A percentile compares a stretch with the other conserved stretches of the same genome.
Evolutionary conservation across 2,797 vertebrate genomes (phyloP).

Genomic region (Malurus leucopterus): DNA sequence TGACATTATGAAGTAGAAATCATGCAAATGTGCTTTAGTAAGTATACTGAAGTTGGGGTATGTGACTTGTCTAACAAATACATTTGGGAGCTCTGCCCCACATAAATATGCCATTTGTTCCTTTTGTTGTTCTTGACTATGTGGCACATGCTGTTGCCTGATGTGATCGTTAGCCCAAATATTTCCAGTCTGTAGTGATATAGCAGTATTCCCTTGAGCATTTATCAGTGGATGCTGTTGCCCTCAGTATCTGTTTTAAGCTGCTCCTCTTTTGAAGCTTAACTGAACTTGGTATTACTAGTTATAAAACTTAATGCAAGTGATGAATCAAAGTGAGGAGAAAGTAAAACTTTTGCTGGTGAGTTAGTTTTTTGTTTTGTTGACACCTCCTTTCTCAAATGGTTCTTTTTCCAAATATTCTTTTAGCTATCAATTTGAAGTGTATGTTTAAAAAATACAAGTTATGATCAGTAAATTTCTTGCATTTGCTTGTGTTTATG

Average conservation of each 20-base stretch:
- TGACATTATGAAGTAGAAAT: not conserved
- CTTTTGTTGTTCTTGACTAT: constrained; percentile 4
- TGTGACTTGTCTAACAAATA: not conserved
- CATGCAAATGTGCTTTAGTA: not conserved
- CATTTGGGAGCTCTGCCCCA: not conserved
- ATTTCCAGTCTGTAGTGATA: not conserved
- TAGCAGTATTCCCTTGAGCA: not conserved
- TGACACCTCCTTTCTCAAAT: not conserved
- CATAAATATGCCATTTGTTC: constrained; percentile 34
- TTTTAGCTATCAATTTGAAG: not conserved
- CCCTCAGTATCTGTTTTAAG: not conserved
- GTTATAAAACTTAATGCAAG: constrained; percentile 10
- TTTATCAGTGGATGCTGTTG: not conserved
- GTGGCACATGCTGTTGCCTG: constrained; percentile 20
- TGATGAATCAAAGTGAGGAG: constrained; percentile 29
- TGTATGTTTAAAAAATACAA: not conserved
- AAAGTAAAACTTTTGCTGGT: not conserved
- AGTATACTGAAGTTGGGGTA: not conserved
- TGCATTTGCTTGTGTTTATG: not conserved
- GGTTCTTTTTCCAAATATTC: not conserved
- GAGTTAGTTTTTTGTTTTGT: not conserved
- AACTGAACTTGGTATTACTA: not conserved
- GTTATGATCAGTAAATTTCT: not conserved
- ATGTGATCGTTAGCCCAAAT: not conserved
- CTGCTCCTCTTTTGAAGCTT: not conserved